Evolutionary conservation across 2,113 vertebrate genomes (phyloP).

Genomic region (Solenodon paradoxus): DNA sequence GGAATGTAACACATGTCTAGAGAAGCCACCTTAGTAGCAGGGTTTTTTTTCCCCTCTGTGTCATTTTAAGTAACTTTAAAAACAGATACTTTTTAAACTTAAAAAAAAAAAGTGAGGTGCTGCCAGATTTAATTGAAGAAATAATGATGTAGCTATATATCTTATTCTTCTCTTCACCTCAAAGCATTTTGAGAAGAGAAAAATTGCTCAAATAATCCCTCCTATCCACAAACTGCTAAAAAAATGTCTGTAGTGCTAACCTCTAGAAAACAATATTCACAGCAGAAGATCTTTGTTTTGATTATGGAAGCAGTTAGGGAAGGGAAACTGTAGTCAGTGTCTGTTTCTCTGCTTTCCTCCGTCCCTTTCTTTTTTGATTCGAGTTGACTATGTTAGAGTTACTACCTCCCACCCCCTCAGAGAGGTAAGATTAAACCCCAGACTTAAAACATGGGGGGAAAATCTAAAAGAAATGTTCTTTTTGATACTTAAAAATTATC

Average conservation of each 20-base stretch:
- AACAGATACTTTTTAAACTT: slow-evolving; percentile 1
- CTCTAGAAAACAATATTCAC: slow-evolving; percentile 33
- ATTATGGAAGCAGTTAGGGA: neutral
- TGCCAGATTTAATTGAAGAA: neutral
- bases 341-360: slow-evolving; percentile 14
- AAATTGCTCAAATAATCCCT: slow-evolving; percentile 27
- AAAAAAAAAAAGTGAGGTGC: neutral
- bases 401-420: neutral
- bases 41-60: neutral
- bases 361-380: slow-evolving; percentile 12
- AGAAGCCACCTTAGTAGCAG: neutral
- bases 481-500: neutral
- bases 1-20: neutral
- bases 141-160: neutral
- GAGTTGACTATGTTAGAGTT: neutral
- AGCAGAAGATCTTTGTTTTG: slow-evolving; percentile 38
- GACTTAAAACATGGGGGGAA: neutral
- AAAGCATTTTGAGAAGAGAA: slow-evolving; percentile 43
- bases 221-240: neutral
- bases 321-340: neutral
- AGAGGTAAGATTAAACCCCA: neutral
- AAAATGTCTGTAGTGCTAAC: neutral
- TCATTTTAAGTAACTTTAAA: slow-evolving; percentile 1
- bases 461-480: neutral
- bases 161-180: neutral